Conservation (phyloP, 1,140 invertebrate species). For the Polyergus mexicanus region DNA sequence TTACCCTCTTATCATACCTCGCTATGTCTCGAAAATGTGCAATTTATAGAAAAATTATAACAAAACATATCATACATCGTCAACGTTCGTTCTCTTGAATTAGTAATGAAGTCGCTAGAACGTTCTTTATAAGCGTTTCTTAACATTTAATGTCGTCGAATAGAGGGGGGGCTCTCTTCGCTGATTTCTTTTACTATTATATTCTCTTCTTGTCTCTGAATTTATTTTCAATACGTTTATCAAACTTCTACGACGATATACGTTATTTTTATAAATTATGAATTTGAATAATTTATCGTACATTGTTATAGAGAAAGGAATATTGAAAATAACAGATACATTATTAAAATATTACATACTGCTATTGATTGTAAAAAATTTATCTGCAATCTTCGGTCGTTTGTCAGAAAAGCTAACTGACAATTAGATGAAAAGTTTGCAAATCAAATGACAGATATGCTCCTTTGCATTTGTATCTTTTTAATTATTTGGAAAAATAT, state of each 20-base stretch:
- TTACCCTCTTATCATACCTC: constrained; percentile 1
- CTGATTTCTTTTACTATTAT: not conserved
- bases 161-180: not conserved
- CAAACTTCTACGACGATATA: not conserved
- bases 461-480: not conserved
- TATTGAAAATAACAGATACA: not conserved
- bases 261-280: constrained; percentile 36
- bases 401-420: not conserved
- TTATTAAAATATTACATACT: constrained; percentile 6
- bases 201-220: not conserved
- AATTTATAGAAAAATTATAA: constrained; percentile 18
- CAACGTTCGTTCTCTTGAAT: constrained; percentile 27
- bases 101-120: constrained; percentile 19
- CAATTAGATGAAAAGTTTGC: not conserved
- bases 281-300: not conserved
- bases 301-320: not conserved
- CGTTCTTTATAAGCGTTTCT: not conserved
- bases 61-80: not conserved
- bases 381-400: not conserved
- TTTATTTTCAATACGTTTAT: not conserved
- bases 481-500: not conserved
- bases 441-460: not conserved
- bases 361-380: not conserved
- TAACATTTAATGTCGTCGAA: constrained; percentile 41
- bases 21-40: constrained; percentile 2